These are phyloP conservation scores for Holocentrus rufus DNA, from an alignment of 2,797 vertebrate genomes.

Conservation along the genomic window DNA sequence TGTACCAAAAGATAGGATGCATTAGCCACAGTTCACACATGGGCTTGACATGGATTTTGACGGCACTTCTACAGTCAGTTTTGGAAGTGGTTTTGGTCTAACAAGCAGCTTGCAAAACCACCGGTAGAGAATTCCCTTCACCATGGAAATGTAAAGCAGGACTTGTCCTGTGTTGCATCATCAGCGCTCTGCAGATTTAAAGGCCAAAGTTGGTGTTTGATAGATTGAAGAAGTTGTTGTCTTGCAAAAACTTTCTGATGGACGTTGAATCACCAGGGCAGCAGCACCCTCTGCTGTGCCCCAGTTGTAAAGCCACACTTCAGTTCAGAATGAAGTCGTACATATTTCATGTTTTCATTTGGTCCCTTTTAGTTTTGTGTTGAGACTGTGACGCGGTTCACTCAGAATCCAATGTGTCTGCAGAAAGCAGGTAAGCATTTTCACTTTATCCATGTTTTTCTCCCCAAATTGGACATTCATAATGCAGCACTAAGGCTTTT, in stretches of 20 bases:
- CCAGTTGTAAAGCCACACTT: slow-evolving; percentile 4
- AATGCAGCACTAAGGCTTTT: too few relatives aligned
- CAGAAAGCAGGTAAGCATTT: slow-evolving; percentile 87
- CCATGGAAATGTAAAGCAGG: neutral
- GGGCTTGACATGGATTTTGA: too few relatives aligned
- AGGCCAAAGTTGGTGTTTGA: neutral
- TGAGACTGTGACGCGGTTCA: slow-evolving; percentile 84
- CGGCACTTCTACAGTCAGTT: too few relatives aligned
- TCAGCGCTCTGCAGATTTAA: neutral
- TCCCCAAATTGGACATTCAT: neutral
- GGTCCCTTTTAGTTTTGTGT: slow-evolving; percentile 84
- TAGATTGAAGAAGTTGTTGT: neutral
- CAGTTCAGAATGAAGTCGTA: neutral
- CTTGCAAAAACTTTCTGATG: slow-evolving; percentile 3
- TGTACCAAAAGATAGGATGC: too few relatives aligned
- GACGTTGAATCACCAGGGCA: slow-evolving; percentile 3
- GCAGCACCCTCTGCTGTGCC: slow-evolving; percentile 54
- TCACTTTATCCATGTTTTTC: neutral
- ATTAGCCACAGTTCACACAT: too few relatives aligned
- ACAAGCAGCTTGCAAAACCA: neutral
- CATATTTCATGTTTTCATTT: neutral
- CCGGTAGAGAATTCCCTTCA: neutral
- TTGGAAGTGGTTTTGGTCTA: neutral
- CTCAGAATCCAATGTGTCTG: slow-evolving; percentile 80
- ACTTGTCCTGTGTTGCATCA: neutral